Base-by-base conservation (phyloP, 2,797 vertebrate species). In the Tamandua tetradactyla region DNA sequence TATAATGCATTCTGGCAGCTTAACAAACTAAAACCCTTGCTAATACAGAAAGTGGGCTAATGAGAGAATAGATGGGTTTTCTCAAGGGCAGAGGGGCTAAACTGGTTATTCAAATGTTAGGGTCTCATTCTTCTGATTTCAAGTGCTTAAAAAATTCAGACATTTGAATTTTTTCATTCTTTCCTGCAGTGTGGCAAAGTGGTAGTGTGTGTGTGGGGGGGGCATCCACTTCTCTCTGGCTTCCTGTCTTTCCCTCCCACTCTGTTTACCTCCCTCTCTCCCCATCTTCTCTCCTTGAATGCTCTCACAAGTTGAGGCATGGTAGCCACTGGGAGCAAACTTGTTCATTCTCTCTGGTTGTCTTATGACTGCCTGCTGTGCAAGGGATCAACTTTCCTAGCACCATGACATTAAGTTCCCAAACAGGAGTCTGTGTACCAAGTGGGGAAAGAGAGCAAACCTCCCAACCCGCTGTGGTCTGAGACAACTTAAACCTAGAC, bases 181-280 rank as follows among this genome's bases (percentile, higher is more conserved):
- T 44, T 44, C 64, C 37, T 71, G 44, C 25, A n/a, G 35, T 7
- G 14, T 49, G 7, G 55, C 66, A 40, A 57, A 66, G 52, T n/a
- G 18, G 18, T 20, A 25, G 52, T 0, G 10, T 13, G 3, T 0
- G 3, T 0, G 27, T 4, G 32, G n/a, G n/a, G n/a, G n/a, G 23
- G 1, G 12, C 49, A n/a, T 27, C 12, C 57, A 17, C 12, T 11
- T 42, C 14, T 52, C 20, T 64, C 20, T 30, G 2, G 57, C 18
- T 35, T 52, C 4, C 44, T 68, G 20, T 3, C 27, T 18, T 37
- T 64, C 17, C 44, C n/a, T 40, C 13, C 44, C 18, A 57, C 15
- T 22, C 4, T 61, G 15, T 32, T 68, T 4, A n/a, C 80, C 14
- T 2, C 6, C 52, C 52, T 55, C 30, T 17, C 35, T 64, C 20